phyloP scores from a whole-genome alignment of 2,113 vertebrate genomes.

The Vicugna pacos region DNA sequence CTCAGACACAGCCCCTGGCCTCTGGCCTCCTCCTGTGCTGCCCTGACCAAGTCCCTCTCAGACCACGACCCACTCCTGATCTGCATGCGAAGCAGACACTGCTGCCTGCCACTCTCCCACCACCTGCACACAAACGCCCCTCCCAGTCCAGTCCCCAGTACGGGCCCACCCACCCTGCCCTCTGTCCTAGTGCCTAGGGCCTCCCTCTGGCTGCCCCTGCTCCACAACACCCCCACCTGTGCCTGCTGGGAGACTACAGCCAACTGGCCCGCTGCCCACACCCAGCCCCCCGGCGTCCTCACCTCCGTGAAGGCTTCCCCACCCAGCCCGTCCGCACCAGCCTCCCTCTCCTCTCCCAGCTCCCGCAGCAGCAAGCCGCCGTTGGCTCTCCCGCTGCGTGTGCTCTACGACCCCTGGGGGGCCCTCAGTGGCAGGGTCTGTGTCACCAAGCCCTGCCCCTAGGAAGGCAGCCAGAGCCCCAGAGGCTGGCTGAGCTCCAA shows the following conservation, averaged over 20 bases:
- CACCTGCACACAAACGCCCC: neutral
- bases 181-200: neutral
- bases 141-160: too few species aligned
- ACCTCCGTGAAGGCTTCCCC: neutral
- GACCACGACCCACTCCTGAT: neutral
- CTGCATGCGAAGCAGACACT: neutral
- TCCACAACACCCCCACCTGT: neutral
- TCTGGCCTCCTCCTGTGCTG: neutral
- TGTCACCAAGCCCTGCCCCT: too few species aligned
- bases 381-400: rapidly evolving
- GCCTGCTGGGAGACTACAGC: too few species aligned
- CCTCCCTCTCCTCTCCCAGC: neutral
- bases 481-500: neutral
- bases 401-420: neutral
- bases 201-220: neutral
- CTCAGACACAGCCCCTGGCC: neutral
- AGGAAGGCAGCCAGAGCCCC: neutral
- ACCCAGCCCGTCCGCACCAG: neutral
- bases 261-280: neutral
- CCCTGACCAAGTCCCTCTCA: neutral
- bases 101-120: neutral
- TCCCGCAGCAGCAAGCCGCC: neutral
- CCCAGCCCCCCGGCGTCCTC: neutral
- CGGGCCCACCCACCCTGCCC: too few species aligned
- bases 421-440: too few species aligned